These are phyloP conservation scores for Pteromalus puparum DNA, from an alignment of 1,140 invertebrate genomes.

Conservation along the genomic window DNA sequence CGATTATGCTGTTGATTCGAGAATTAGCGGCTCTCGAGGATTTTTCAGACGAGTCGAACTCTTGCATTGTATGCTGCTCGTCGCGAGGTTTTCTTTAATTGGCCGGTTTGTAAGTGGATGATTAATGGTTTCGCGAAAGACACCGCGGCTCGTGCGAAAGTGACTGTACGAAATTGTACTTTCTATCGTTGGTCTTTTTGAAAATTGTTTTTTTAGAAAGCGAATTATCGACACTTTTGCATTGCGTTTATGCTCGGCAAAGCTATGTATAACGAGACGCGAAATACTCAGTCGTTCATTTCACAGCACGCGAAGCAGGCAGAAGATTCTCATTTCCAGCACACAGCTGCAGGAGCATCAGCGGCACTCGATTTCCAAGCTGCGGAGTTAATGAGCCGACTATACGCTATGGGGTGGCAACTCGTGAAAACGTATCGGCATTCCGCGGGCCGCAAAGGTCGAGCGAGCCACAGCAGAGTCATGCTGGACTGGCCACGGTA, in stretches of 20 bases:
- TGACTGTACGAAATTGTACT: neutral
- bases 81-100: neutral
- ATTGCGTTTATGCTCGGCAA: no score
- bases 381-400: no score
- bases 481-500: constrained; percentile 3
- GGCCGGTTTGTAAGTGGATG: neutral
- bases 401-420: no score
- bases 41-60: neutral
- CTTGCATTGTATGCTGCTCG: neutral
- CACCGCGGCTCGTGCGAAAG: neutral
- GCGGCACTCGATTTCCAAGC: neutral
- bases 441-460: no score
- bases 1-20: neutral
- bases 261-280: no score
- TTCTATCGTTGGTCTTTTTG: neutral
- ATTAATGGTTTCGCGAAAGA: neutral
- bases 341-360: no score
- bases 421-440: no score
- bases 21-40: neutral
- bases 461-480: neutral
- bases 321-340: neutral
- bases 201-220: neutral
- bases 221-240: no score
- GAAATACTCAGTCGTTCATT: neutral
- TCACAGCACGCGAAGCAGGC: neutral